Evolutionary conservation across 2,797 vertebrate species (phyloP), one percentile per base, ranked within the genome.

Genomic region (Rallus crepitans): DNA sequence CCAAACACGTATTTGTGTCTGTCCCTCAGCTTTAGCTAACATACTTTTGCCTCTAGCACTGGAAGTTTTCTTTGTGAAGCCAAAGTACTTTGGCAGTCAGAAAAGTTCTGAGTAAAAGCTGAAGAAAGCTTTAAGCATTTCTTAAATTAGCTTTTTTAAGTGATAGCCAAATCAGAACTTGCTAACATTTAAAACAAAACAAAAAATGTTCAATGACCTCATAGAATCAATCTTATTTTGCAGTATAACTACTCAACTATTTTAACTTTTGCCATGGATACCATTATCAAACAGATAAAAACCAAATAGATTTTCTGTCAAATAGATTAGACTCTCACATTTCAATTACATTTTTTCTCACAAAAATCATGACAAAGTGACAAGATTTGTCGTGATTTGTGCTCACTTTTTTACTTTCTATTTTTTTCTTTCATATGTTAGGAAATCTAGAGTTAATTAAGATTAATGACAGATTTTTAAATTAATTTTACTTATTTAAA

Each of bases 11-110:
- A 88, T 73, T 86, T 20, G 3, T 37, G 31, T 50, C 76, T 93
- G 56, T 80, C 75, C 71, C 68, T 89, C 60, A 80, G 76, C 89
- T 94, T 89, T 84, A 89, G 76, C 55, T 63, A 70, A 37, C 35
- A 33, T 75, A 66, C 53, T 94, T 89, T 77, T 86, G 75, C 76
- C 65, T 90, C 87, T 89, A 65, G 84, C 75, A 68, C n/a, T 61
- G 33, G 28, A 56, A 80, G 20, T 77, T 88, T 96, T 91, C 28
- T 28, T 64, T 94, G 56, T 55, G 61, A 94, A 88, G 94, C 76
- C 53, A 64, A 94, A 85, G 59, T 73, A 86, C 72, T 81, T 91
- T 93, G 93, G 84, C 89, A 91, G 56, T 82, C 27, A 84, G 56
- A 83, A 87, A 57, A 86, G 37, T 92, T 91, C 57, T 53, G 31